Percentiles rank a stretch among this genome's conserved stretches.
Conservation (phyloP, 2,797 vertebrate species). For the Acanthurus lineatus region DNA sequence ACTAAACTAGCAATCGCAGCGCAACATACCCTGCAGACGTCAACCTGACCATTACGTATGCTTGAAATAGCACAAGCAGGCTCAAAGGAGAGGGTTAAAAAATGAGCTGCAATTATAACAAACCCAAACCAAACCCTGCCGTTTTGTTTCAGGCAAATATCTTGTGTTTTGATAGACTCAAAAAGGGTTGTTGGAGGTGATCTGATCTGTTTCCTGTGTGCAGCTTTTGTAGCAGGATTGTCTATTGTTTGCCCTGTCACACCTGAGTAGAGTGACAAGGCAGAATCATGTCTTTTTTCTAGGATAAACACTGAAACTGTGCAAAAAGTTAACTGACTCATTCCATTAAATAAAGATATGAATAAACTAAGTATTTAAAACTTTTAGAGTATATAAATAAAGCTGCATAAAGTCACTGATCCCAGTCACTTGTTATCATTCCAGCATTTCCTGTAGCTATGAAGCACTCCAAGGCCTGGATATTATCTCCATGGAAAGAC, state of each 20-base stretch:
- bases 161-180: constrained; percentile 34
- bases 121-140: constrained; percentile 50
- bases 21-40: constrained; percentile 58
- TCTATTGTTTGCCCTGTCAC: constrained; percentile 50
- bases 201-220: constrained; percentile 36
- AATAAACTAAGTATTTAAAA: constrained; percentile 15
- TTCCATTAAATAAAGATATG: background rate
- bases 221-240: constrained; percentile 31
- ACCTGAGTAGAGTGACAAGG: constrained; percentile 35
- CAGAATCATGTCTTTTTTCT: background rate
- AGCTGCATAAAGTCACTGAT: constrained; percentile 21
- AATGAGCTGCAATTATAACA: constrained; percentile 67
- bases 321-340: background rate
- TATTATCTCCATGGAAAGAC: background rate
- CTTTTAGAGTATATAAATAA: constrained; percentile 7
- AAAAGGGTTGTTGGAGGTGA: constrained; percentile 43
- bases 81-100: constrained; percentile 58
- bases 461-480: background rate
- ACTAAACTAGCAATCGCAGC: constrained; percentile 70
- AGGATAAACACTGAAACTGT: background rate
- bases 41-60: constrained; percentile 70
- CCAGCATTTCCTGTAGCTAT: constrained; percentile 17
- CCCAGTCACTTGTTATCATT: background rate
- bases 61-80: constrained; percentile 73
- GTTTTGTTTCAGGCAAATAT: constrained; percentile 51